Evolutionary conservation across 1,140 invertebrate genomes (phyloP), one percentile per base, ranked within the genome.

Genomic region (Diplogasteroides magnus): DNA sequence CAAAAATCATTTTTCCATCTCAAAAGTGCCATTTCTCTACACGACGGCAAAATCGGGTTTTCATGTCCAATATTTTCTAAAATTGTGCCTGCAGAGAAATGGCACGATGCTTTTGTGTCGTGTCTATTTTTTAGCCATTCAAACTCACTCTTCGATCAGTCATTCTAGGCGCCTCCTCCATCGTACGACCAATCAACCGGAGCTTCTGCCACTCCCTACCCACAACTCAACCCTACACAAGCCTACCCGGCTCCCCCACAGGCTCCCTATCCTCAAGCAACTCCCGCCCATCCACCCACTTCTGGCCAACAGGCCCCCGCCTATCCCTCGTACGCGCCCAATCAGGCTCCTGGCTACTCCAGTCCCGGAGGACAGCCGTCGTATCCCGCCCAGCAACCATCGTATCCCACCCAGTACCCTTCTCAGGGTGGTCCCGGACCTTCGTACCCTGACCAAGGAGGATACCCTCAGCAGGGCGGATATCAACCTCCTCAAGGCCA

Each of bases 281-380:
- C 37, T 19, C 37, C 37, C 19, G 37, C 37, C 37, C 37, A 48
- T 48, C 37, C 37, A 6, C 37, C 37, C 6, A 19, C 37, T 19
- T 11, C 11, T 1, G 61, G 68, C 11, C 69, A 71, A 59, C 62
- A 65, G 27, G 69, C 69, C 29, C 69, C 69, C 25, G 62, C 69
- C 28, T 72, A 72, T 48, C 70, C 70, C 27, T 62, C 64, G 2
- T 72, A 72, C 48, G 67, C 66, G 6, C 70, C 70, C 27, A 63
- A 61, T 14, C 70, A 67, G 58, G 31, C 65, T 2, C 61, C 37
- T 61, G 28, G 28, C n/a, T 48, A 48, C 37, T 48, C 37, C 37
- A 19, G 6, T 19, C 37, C 37, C 6, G 37, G 37, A 48, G 37
- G 6, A 6, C 6, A 11, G 37, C 37, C 37, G 6, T n/a, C n/a